Evolutionary conservation across 2,797 vertebrate species (phyloP).

Genomic region (Micrastur ruficollis): DNA sequence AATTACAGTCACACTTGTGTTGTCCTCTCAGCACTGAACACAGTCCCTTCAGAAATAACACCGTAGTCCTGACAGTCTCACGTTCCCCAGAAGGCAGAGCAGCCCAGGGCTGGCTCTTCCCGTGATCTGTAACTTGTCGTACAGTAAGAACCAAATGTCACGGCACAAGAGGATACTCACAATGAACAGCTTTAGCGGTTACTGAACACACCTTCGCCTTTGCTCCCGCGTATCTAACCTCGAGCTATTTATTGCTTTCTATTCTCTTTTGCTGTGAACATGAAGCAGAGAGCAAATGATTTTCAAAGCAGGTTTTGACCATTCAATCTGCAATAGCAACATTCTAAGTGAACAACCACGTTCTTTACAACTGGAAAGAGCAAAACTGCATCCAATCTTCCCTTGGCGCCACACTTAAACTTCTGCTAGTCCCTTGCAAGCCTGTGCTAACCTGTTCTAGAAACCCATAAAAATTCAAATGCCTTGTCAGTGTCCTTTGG

Average conservation of each 20-base stretch:
- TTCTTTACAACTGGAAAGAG: conserved; percentile 60
- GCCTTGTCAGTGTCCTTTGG: conserved; percentile 53
- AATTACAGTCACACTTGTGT: not conserved
- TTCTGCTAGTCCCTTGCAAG: conserved; percentile 68
- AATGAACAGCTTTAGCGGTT: conserved; percentile 48
- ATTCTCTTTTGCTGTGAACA: conserved; percentile 43
- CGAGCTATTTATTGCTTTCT: conserved; percentile 8
- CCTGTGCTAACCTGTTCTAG: conserved; percentile 69
- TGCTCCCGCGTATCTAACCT: not conserved
- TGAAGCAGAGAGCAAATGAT: conserved; percentile 30
- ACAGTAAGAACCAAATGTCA: not conserved
- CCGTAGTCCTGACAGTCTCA: not conserved
- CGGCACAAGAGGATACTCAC: not conserved
- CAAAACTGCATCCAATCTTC: conserved; percentile 57
- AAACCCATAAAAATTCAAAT: conserved; percentile 19
- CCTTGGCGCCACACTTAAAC: conserved; percentile 55
- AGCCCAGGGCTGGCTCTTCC: not conserved
- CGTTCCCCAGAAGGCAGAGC: not conserved
- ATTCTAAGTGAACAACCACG: conserved; percentile 21
- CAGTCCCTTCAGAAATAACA: not conserved
- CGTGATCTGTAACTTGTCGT: not conserved
- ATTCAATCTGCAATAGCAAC: conserved; percentile 29
- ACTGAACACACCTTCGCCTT: not conserved
- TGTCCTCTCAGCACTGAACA: not conserved
- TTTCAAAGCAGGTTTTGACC: conserved; percentile 59